These are phyloP conservation scores for Temnothorax rugatulus DNA, from an alignment of 2,888 invertebrate species.

Conservation along the genomic window DNA sequence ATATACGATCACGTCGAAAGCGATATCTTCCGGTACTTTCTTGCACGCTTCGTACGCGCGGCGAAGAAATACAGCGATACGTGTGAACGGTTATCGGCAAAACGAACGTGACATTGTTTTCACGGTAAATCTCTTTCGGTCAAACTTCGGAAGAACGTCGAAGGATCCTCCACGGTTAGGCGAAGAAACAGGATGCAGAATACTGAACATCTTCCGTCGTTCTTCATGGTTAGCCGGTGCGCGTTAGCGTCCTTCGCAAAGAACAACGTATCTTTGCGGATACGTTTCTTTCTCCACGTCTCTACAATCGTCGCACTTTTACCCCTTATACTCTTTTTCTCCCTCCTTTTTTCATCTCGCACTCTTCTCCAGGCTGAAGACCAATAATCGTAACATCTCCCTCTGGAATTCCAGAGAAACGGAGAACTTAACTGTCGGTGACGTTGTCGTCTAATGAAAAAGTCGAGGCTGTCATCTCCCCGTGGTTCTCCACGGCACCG, in stretches of 20 bases:
- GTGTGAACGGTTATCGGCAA: conserved; percentile 10
- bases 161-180: not conserved
- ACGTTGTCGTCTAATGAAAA: conserved; percentile 71
- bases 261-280: conserved; percentile 35
- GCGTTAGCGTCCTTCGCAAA: conserved; percentile 19
- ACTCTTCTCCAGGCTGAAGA: conserved; percentile 48
- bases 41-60: conserved; percentile 14
- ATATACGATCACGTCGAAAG: conserved; percentile 39
- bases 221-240: conserved; percentile 30
- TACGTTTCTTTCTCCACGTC: conserved; percentile 20
- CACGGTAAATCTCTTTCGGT: conserved; percentile 6
- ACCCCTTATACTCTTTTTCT: conserved; percentile 46
- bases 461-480: conserved; percentile 62
- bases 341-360: conserved; percentile 31
- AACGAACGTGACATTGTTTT: conserved; percentile 34
- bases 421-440: conserved; percentile 47
- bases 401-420: conserved; percentile 74
- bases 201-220: conserved; percentile 15
- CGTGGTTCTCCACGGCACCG: conserved; percentile 51
- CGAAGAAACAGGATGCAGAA: conserved; percentile 17
- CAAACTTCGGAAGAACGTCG: not conserved
- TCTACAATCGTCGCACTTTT: conserved; percentile 42
- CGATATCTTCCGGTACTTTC: conserved; percentile 58
- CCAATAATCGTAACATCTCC: conserved; percentile 80
- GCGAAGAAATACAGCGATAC: conserved; percentile 8